These are phyloP conservation scores for Eriosoma lanigerum DNA, from an alignment of 1,140 invertebrate genomes.

Conservation along the genomic window DNA sequence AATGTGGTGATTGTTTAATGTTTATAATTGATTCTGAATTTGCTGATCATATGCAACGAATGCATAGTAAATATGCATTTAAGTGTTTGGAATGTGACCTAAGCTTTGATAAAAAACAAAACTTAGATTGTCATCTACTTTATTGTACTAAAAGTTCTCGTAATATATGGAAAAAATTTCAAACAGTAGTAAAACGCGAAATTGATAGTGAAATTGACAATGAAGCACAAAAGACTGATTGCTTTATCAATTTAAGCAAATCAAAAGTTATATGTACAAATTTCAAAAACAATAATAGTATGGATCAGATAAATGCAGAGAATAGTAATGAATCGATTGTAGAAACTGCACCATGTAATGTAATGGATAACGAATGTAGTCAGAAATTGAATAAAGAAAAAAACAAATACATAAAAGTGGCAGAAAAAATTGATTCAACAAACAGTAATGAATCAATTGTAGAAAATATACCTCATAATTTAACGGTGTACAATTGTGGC, in stretches of 20 bases:
- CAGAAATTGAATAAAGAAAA: too few species aligned
- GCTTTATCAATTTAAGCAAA: too few species aligned
- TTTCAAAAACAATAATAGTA: not conserved
- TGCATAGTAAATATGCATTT: not conserved
- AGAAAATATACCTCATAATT: not conserved
- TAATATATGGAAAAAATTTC: not conserved
- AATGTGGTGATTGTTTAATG: not conserved
- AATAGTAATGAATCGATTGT: not conserved
- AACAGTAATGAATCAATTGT: not conserved
- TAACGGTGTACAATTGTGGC: not conserved
- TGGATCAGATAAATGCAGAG: not conserved
- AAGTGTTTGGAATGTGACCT: not conserved
- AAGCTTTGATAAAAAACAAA: not conserved
- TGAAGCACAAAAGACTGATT: not conserved
- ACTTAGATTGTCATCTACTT: constrained; percentile 11
- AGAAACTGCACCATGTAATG: too few species aligned
- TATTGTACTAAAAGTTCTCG: not conserved
- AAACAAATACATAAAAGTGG: too few species aligned
- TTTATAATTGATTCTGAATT: not conserved
- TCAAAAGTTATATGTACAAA: too few species aligned
- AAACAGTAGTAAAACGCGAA: too few species aligned
- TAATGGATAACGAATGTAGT: too few species aligned
- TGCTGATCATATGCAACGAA: not conserved
- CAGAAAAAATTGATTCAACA: too few species aligned
- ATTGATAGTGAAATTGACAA: not conserved